Conservation (phyloP, 2,888 invertebrate genomes). For the Lepeophtheirus nordmannii region DNA sequence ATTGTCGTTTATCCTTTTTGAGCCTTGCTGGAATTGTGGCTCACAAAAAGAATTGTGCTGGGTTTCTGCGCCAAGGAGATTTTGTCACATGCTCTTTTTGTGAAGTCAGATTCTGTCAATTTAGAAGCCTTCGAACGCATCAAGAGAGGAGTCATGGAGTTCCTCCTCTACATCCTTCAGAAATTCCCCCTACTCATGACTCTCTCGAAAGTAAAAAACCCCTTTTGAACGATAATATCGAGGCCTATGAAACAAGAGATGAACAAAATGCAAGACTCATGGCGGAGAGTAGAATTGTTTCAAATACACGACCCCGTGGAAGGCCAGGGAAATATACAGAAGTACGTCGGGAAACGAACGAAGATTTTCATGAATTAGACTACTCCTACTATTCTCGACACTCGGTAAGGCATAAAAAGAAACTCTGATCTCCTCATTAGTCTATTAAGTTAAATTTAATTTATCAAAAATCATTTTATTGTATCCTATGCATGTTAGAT, state of each 20-base stretch:
- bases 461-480: too few species aligned
- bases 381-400: not conserved
- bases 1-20: conserved; percentile 8
- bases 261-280: not conserved
- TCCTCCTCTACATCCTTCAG: not conserved
- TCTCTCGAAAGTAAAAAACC: not conserved
- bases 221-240: not conserved
- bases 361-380: not conserved
- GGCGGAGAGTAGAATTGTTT: not conserved
- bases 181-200: too few species aligned
- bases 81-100: conserved; percentile 9
- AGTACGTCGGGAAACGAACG: not conserved
- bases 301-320: conserved; percentile 5
- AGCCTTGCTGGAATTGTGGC: conserved; percentile 13
- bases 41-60: conserved; percentile 5
- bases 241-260: not conserved
- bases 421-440: too few species aligned
- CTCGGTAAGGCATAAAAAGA: not conserved
- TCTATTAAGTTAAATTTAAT: too few species aligned
- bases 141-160: not conserved
- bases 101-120: conserved; percentile 1
- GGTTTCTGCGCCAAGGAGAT: not conserved
- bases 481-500: too few species aligned
- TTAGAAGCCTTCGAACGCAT: not conserved
- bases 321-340: not conserved